phyloP scores from a whole-genome alignment of 2,113 vertebrate genomes.

The Megaceryle torquata region DNA sequence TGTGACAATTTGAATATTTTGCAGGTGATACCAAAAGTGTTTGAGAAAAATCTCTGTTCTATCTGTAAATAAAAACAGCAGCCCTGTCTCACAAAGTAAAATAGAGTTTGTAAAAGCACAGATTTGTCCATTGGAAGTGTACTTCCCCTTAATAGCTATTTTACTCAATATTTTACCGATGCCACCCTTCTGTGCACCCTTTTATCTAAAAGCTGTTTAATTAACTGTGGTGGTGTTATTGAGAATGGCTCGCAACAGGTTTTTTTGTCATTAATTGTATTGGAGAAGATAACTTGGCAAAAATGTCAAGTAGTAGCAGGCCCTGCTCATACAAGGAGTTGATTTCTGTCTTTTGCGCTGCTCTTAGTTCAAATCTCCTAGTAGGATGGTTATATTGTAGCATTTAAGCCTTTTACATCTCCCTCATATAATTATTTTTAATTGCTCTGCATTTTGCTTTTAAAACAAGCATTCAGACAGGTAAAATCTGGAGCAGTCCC shows the following conservation, averaged over 20 bases:
- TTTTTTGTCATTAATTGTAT: background rate
- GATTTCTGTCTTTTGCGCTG: background rate
- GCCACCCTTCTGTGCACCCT: accelerated
- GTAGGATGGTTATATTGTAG: background rate
- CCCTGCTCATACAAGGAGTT: accelerated
- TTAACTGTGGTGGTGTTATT: background rate
- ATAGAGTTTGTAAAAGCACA: background rate
- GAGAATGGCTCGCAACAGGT: background rate
- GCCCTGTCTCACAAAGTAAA: background rate
- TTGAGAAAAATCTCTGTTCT: background rate
- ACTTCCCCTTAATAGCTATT: background rate
- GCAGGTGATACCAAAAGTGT: accelerated
- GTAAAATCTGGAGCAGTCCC: background rate
- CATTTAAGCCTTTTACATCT: background rate
- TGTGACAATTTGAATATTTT: background rate
- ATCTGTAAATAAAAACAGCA: background rate
- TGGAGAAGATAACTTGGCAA: background rate
- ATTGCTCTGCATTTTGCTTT: background rate
- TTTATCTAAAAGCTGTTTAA: background rate
- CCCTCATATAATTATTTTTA: background rate
- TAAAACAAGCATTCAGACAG: background rate
- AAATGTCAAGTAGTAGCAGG: background rate
- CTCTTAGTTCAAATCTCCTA: background rate
- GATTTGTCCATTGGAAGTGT: background rate
- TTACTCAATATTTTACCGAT: background rate